Conservation (phyloP, 1,140 invertebrate species). For the Littorina saxatilis region DNA sequence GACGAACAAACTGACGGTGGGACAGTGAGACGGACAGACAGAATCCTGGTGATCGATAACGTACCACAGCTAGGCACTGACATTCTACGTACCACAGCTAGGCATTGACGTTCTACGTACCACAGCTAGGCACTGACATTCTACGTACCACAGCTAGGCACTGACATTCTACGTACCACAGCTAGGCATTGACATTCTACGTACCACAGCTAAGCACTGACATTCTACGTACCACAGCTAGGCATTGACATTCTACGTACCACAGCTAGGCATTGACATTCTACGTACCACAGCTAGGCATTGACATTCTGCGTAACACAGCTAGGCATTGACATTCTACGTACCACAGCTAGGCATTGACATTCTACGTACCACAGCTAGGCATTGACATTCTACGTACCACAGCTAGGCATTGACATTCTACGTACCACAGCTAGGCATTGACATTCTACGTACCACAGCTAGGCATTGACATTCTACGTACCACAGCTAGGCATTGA, state of each 20-base stretch:
- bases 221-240: background rate
- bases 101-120: background rate
- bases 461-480: background rate
- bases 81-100: no score
- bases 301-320: conserved; percentile 17
- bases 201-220: no score
- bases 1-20: no score
- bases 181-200: background rate
- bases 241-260: conserved; percentile 12
- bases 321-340: no score
- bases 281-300: background rate
- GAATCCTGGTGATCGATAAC: no score
- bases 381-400: background rate
- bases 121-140: background rate
- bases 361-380: no score
- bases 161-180: conserved; percentile 3
- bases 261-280: no score
- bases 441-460: conserved; percentile 20
- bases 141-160: no score
- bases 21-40: no score
- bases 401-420: background rate
- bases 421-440: background rate
- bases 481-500: background rate
- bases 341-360: background rate
- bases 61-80: background rate